Evolutionary conservation across 2,797 vertebrate species (phyloP), one percentile per base, ranked within the genome.

Genomic region (Falco columbarius): DNA sequence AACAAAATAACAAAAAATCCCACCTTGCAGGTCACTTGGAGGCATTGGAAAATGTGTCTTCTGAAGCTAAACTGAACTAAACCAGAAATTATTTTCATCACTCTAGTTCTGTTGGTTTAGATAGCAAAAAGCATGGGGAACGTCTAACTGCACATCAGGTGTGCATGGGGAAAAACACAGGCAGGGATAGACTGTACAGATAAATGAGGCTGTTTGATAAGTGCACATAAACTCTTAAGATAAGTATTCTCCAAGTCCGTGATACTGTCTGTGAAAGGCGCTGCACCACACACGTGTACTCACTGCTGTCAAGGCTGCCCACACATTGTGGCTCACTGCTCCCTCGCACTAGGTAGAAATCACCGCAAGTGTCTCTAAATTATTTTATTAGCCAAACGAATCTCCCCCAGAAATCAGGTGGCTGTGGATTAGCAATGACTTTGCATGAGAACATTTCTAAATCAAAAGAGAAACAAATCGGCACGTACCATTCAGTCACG

Each of bases 261-360:
- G 52, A 8, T 40, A 7, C 38, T 14, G 58, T 26, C 56, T 85
- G 63, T 47, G 51, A 40, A 47, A 66, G 34, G 52, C 23, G 5
- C 3, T 4, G 11, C 38, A 36, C 12, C 52, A 38, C n/a, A 12
- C 2, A 0, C 2, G 0, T 14, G 34, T 22, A 24, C 58, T 59
- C 15, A 5, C n/a, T 22, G 46, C 22, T 12, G 16, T 47, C 1
- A 1, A 55, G 38, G 74, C 32, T 63, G 44, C 38, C 67, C 38
- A 36, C 27, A 22, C 56, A 5, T 32, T 1, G 2, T 18, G 47
- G 38, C 40, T 49, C 58, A 23, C 23, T 0, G 0, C 52, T 61
- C 24, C n/a, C 51, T 40, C 51, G 44, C 9, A 13, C 42, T 18
- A 29, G 7, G 17, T 20, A 56, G 65, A 61, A 76, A 34, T 51